Evolutionary conservation across 2,888 invertebrate genomes (phyloP), one percentile per base, ranked within the genome.

Genomic region (Philonicus albiceps): DNA sequence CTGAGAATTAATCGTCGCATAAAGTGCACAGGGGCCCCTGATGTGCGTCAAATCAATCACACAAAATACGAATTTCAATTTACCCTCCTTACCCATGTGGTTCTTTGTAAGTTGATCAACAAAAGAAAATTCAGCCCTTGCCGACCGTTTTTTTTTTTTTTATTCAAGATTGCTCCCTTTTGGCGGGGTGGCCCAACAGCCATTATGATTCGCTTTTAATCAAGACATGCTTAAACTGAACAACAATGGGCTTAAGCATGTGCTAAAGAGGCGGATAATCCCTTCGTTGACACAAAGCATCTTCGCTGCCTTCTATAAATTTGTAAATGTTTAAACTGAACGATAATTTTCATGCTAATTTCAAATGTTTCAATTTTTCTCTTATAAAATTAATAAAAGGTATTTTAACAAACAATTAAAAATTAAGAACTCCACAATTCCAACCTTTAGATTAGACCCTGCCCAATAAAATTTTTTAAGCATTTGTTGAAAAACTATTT

Each of bases 211-310:
- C 76, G 37, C 64, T 86, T 86, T 85, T 86, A 86, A 86, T 86
- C 86, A 86, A 64, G 64, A 78, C 53, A 86, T 86, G 78, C 75
- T 53, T 86, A 64, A 86, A 86, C 86, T 86, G 78, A 86, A 86
- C 86, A 86, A 89, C 89, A 89, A 89, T 87, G 87, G 87, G 86
- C 80, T 87, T 87, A 88, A 89, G 88, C 89, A 89, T 89, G 89
- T 89, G 89, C 88, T 89, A 89, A 89, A 89, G 88, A 89, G 88
- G 89, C 89, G 89, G 88, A 89, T 89, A 89, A 89, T 89, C 89
- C 88, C 88, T 87, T 88, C 86, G 87, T 88, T 86, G 85, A 75
- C 80, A 87, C 19, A 64, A 64, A 64, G 64, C 19, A 64, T 11
- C 64, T 64, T 64, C 64, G 3, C 22, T 64, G 27, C 64, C 64